Conservation (phyloP, 2,113 vertebrate genomes). For the Emydocephalus ijimae region DNA sequence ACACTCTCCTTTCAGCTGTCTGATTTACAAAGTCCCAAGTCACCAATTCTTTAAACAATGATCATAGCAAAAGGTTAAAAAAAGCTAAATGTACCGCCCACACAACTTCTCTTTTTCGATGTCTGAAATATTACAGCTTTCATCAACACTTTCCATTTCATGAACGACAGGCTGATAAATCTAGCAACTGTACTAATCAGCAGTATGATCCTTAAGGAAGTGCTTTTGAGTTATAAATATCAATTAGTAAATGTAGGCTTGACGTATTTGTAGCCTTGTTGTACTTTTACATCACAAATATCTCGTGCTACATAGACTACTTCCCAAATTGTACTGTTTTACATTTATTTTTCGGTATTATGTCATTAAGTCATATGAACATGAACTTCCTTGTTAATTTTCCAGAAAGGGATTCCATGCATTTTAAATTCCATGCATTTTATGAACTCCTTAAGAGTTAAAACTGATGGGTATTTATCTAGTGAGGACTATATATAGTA, state of each 20-base stretch:
- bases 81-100: background rate
- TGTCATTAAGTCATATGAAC: background rate
- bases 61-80: background rate
- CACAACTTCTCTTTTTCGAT: conserved; percentile 26
- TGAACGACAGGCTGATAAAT: background rate
- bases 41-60: conserved; percentile 1
- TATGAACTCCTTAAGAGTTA: background rate
- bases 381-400: background rate
- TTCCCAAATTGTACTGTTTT: too few relatives aligned
- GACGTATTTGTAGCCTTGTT: background rate
- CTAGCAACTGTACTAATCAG: background rate
- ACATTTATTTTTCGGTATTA: background rate
- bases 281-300: background rate
- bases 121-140: background rate
- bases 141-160: conserved; percentile 4
- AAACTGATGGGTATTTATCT: background rate
- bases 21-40: background rate
- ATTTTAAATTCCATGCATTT: background rate
- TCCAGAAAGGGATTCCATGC: background rate
- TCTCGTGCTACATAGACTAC: background rate
- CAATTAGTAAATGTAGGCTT: background rate
- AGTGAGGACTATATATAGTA: background rate
- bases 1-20: background rate
- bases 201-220: background rate
- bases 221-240: background rate